Evolutionary conservation across 2,888 invertebrate species (phyloP).

Genomic region (Eupithecia dodoneata): DNA sequence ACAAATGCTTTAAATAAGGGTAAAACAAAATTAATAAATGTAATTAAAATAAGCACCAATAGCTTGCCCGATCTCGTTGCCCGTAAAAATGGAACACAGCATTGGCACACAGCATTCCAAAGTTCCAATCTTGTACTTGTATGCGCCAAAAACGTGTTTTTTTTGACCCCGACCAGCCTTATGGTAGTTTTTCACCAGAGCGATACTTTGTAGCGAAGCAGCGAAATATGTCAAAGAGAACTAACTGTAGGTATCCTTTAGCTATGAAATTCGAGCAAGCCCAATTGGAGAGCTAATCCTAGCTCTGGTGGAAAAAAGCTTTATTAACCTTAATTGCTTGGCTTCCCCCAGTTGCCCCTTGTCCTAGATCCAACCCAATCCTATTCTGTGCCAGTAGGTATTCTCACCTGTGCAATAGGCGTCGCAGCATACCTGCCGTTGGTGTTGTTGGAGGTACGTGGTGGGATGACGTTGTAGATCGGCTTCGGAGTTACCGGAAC

Average conservation of each 20-base stretch:
- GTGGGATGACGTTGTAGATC: constrained; percentile 85
- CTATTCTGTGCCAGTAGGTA: background rate
- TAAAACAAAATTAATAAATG: background rate
- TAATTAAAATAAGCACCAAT: no score
- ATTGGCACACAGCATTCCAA: background rate
- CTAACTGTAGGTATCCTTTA: background rate
- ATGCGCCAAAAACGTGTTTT: background rate
- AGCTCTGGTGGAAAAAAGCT: background rate
- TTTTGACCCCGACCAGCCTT: background rate
- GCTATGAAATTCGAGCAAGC: no score
- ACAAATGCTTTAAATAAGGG: background rate
- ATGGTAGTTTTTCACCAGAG: background rate
- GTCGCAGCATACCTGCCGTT: constrained; percentile 63
- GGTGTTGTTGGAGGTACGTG: constrained; percentile 65
- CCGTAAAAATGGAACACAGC: background rate
- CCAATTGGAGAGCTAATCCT: background rate
- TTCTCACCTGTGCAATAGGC: constrained; percentile 67
- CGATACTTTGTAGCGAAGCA: background rate
- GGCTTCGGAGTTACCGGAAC: constrained; percentile 84
- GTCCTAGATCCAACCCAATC: constrained; percentile 4
- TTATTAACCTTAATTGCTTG: background rate
- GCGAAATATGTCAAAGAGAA: background rate
- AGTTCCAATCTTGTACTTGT: background rate
- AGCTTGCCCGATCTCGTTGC: background rate
- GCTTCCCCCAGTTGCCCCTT: background rate